phyloP scores from a whole-genome alignment of 2,797 vertebrate species.

The Arctocebus calabarensis region DNA sequence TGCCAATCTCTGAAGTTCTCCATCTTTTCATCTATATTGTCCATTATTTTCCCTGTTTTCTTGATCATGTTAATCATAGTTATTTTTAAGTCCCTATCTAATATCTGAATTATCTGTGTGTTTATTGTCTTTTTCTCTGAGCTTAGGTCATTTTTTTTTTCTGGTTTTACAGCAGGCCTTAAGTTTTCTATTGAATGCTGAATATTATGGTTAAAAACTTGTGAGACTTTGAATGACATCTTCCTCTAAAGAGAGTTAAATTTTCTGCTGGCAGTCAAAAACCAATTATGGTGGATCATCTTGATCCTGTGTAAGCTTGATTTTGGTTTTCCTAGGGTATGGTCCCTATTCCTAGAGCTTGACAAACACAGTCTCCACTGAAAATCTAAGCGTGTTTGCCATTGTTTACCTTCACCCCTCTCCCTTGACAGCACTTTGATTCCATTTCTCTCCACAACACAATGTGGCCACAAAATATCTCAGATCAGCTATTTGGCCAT shows the following conservation, averaged over 20 bases:
- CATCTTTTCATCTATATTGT: neutral
- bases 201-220: neutral
- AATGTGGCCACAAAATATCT: neutral
- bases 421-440: neutral
- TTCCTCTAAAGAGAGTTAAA: neutral
- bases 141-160: neutral
- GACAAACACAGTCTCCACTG: neutral
- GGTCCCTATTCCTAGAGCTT: neutral
- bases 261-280: neutral
- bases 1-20: neutral
- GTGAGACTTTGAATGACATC: neutral
- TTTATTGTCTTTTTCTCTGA: neutral
- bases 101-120: neutral
- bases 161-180: neutral
- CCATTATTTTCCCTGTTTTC: neutral
- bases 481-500: neutral
- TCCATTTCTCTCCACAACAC: neutral
- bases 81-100: conserved; percentile 5
- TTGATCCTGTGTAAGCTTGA: neutral
- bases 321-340: neutral
- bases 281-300: neutral
- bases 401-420: neutral
- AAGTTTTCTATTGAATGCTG: neutral
- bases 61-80: neutral
- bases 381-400: neutral